Base-by-base conservation (phyloP, 2,113 vertebrate species). In the Holacanthus passer region DNA sequence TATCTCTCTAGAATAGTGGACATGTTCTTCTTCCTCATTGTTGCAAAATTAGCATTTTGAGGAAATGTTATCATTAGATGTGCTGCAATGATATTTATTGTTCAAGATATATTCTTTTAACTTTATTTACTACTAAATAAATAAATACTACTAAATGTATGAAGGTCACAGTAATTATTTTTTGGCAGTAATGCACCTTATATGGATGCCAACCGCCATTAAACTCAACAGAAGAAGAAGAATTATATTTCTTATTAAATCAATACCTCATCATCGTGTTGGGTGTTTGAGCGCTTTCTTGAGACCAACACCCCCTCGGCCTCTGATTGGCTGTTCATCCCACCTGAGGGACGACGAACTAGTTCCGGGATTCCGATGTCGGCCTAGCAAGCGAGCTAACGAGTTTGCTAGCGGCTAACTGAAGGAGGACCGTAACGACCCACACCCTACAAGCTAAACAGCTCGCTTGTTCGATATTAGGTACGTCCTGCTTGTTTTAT, bases 321-420 rank as follows among this genome's bases (percentile, higher is more conserved):
- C 56, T 83, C 84, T 92, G 89, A 94, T 92, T 94, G 93, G 93
- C 32, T 86, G 67, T 1, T 47, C 39, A 0, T 43, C 35, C 85
- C 90, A 94, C 82, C 87, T 92, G 91, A 81, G 85, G 48, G 43
- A 71, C 72, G 39, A 72, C 63, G 10, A 39, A 53, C n/a, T 29
- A 87, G 43, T 94, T 94, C 94, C 94, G 92, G 94, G 92, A 93
- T 94, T 94, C 92, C 89, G 86, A 89, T 58, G 81, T 92, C 88
- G 93, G 93, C 93, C 94, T 94, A 91, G 89, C 81, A 32, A 68
- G 59, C 35, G 70, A 90, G 91, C 91, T 92, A 92, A 82, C 72
- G 64, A 64, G 63, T 73, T 52, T 85, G 84, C 84, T 92, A 91
- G 80, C 69, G 39, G 90, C 91, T 90, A 92, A 83, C 52, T 79